Base-by-base conservation (phyloP, 1,140 invertebrate genomes). In the Halesus radiatus region DNA sequence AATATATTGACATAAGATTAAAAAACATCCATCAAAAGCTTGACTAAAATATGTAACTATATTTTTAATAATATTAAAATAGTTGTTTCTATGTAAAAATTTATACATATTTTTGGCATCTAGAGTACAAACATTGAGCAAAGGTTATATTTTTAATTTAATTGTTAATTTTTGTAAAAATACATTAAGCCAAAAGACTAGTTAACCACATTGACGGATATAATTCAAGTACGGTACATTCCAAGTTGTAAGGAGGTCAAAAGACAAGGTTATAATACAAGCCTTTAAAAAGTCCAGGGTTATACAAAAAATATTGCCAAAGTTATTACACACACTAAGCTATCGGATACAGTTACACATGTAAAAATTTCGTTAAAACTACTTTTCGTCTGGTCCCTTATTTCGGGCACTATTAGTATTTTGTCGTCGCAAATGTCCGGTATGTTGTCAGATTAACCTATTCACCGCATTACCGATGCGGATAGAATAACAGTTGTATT, bases 81-180 rank as follows among this genome's bases (percentile, higher is more conserved):
- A 45, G 37, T 26, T 23, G 54, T 45, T 45, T 50, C 32, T 50
- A 76, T 76, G 29, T 60, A 58, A 60, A 76, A 76, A 58, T 29
- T 22, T 37, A 76, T 50, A 76, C 45, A 60, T 32, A 76, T 64
- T 76, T 76, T 76, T 76, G 74, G 54, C 56, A 60, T 76, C 74
- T 60, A 64, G 54, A 64, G 74, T 76, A 75, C 26, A 75, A 20
- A 76, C 32, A 76, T 76, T 60, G 60, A 64, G 54, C 54, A 76
- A 76, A 45, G 56, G 68, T 45, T 50, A 72, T 23, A 72, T 23
- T 72, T 70, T 45, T 6, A 50, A 50, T 70, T 70, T 50, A 50
- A 70, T 52, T 72, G 50, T 72, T 72, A 72, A 22, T 53, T 72
- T 68, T 37, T 37, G n/a, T 68, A 68, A 68, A 37, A 68, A 26